These are phyloP conservation scores for Neuroscelio doddi DNA, from an alignment of 2,888 invertebrate species.

Conservation along the genomic window DNA sequence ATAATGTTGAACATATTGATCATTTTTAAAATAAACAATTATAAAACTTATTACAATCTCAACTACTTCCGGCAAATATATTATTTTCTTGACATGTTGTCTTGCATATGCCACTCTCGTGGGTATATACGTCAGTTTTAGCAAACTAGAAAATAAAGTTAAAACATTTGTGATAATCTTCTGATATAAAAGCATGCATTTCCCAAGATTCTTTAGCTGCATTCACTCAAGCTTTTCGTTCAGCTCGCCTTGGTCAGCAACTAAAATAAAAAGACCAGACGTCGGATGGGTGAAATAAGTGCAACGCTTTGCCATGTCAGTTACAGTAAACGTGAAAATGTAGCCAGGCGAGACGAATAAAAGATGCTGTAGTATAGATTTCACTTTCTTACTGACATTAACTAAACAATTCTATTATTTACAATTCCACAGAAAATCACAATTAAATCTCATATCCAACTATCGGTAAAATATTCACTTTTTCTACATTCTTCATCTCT, in stretches of 20 bases:
- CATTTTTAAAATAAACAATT: no score
- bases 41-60: no score
- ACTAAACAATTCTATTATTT: conserved; percentile 16
- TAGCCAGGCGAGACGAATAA: conserved; percentile 38
- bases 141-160: conserved; percentile 9
- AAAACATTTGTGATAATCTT: conserved; percentile 45
- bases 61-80: no score
- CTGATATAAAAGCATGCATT: conserved; percentile 54
- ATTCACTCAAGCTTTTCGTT: conserved; percentile 27
- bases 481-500: no score
- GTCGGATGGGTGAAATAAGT: conserved; percentile 17
- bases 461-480: no score
- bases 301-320: conserved; percentile 30
- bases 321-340: conserved; percentile 46
- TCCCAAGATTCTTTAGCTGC: conserved; percentile 46
- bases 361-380: conserved; percentile 28
- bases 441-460: no score
- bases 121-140: conserved; percentile 14
- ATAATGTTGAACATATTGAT: no score
- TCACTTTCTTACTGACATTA: neutral
- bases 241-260: conserved; percentile 7
- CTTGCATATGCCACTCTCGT: no score
- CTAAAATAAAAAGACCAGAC: conserved; percentile 15
- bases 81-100: no score
- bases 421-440: conserved; percentile 4